Base-by-base conservation (phyloP, 2,113 vertebrate species). In the Leuciscus idus region DNA sequence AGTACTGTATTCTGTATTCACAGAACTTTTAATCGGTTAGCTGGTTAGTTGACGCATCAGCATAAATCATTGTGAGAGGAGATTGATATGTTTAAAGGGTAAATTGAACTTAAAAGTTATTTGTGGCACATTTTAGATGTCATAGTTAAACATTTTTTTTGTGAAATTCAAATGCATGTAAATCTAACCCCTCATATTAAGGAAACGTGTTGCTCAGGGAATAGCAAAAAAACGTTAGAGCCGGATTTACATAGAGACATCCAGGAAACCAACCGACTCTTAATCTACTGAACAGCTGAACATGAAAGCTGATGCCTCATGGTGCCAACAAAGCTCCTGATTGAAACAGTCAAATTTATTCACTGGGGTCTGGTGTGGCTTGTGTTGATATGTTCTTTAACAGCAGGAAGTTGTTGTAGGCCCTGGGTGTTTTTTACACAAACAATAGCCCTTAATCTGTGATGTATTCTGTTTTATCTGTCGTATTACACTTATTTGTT, bases 231-330 rank as follows among this genome's bases (percentile, higher is more conserved):
- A 82, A 4, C 7, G 17, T 82, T 82, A 15, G 43, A 82, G 61
- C n/a, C 26, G 66, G 59, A 82, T 82, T 82, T 82, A 82, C 62
- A 82, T 50, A 50, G 23, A 50, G 80, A 19, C 26, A 23, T 81
- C 78, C 80, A 66, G 80, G 80, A 68, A 66, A 82, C 62, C 62
- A 43, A 82, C n/a, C 80, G 80, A 21, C 26, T 68, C 43, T 26
- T 52, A 26, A 80, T 61, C 76, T 79, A 64, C 26, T 50, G 39
- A 82, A 82, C 80, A 82, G 80, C 80, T 82, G 80, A 82, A 21
- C 26, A 50, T 68, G 62, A 82, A 82, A 68, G 80, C 80, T 50
- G 78, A 81, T 64, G 59, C n/a, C 36, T 81, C 23, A 43, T 43
- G 36, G 57, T 62, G 80, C 43, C 80, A 82, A 48, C 39, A 30